Evolutionary conservation across 2,797 vertebrate species (phyloP).

Genomic region (Parotocinclus haroldoi): DNA sequence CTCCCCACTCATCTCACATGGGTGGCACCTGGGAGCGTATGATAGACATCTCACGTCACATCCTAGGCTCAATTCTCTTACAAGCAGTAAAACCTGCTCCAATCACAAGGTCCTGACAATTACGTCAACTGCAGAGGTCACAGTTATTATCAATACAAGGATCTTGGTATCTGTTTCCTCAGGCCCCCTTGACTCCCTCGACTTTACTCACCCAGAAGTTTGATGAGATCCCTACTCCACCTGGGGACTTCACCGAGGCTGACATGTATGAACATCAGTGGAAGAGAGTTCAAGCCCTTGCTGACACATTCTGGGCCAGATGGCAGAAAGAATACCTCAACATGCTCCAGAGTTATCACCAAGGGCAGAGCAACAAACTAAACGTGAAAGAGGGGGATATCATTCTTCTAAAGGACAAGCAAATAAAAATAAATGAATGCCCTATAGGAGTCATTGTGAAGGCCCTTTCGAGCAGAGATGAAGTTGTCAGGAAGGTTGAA

Average conservation of each 20-base stretch:
- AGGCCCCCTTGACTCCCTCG: neutral
- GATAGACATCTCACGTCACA: conserved; percentile 2
- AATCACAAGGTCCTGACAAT: conserved; percentile 9
- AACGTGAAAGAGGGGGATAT: conserved; percentile 19
- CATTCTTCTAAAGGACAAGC: neutral
- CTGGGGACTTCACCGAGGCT: neutral
- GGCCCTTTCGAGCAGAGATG: conserved; percentile 3
- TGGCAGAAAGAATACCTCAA: conserved; percentile 8
- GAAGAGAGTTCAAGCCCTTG: conserved; percentile 16
- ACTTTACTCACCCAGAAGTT: too few species aligned
- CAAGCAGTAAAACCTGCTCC: neutral
- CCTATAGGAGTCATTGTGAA: conserved; percentile 1
- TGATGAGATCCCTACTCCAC: neutral
- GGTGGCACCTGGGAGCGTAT: conserved; percentile 23
- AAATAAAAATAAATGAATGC: conserved; percentile 14
- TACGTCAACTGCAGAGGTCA: conserved; percentile 21
- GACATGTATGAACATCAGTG: neutral
- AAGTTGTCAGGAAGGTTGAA: conserved; percentile 5
- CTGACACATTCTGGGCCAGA: conserved; percentile 15
- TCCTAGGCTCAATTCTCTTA: conserved; percentile 11
- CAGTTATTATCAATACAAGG: neutral
- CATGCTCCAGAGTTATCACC: neutral
- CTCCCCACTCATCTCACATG: conserved; percentile 23
- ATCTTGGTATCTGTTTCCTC: neutral
- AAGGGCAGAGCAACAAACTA: too few species aligned